Evolutionary conservation across 2,797 vertebrate genomes (phyloP).

Genomic region (Catharus ustulatus): DNA sequence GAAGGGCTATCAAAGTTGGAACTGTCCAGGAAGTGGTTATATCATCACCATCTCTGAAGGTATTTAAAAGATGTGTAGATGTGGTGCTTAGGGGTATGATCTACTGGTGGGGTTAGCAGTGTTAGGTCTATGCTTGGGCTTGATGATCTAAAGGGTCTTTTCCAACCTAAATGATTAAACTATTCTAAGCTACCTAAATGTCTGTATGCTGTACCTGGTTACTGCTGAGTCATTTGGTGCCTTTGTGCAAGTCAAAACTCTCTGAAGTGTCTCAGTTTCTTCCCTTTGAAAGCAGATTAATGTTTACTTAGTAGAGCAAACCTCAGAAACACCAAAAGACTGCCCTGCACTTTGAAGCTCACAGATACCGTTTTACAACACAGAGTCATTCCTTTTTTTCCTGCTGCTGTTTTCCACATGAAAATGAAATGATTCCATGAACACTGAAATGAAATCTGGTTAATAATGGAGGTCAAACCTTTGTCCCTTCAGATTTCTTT

Average conservation of each 20-base stretch:
- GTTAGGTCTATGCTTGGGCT: neutral
- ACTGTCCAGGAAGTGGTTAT: neutral
- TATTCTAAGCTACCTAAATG: neutral
- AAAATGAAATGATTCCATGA: constrained; percentile 7
- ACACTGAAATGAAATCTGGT: neutral
- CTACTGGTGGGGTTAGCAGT: neutral
- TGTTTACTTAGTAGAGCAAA: neutral
- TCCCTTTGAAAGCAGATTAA: constrained; percentile 1
- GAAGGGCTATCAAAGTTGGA: neutral
- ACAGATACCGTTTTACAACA: neutral
- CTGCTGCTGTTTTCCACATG: neutral
- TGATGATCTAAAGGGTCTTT: neutral
- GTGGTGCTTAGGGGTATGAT: neutral
- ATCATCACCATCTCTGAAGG: neutral
- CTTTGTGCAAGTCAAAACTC: neutral
- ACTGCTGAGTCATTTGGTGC: neutral
- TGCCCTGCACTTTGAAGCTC: neutral
- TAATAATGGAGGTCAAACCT: neutral
- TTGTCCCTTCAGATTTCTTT: neutral
- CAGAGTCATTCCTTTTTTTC: neutral
- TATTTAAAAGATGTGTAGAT: neutral
- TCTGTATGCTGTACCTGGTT: neutral
- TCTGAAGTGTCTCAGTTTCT: neutral
- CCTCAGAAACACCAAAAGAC: constrained; percentile 10
- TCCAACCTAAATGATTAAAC: neutral